Evolutionary conservation across 2,888 invertebrate species (phyloP).

Genomic region (Oithona nana): DNA sequence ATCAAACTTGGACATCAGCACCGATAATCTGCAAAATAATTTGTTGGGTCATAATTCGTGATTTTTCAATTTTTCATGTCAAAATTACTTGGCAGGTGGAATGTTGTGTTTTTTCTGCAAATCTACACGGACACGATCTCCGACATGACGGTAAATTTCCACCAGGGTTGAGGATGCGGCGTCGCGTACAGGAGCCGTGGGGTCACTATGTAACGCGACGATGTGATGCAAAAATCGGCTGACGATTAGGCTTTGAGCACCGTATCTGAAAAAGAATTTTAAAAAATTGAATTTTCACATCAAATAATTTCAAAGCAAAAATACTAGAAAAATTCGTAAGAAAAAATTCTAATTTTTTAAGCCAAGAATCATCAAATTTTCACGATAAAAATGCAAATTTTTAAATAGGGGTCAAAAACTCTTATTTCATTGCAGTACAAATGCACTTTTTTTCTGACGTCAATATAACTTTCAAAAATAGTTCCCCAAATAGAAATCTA

Average conservation of each 20-base stretch:
- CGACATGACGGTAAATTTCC: constrained; percentile 79
- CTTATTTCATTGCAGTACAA: no score
- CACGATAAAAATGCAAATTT: constrained; percentile 14
- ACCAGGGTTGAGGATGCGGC: constrained; percentile 64
- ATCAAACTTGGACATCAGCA: constrained; percentile 64
- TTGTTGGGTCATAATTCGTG: neutral
- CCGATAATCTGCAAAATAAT: constrained; percentile 31
- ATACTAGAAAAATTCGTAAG: no score
- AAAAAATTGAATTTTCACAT: neutral
- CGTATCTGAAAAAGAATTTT: constrained; percentile 47
- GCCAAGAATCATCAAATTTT: no score
- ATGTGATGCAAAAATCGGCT: constrained; percentile 62
- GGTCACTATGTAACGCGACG: constrained; percentile 65
- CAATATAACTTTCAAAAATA: no score
- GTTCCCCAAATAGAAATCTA: no score
- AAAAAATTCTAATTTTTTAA: no score
- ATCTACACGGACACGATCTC: constrained; percentile 64
- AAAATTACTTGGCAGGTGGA: constrained; percentile 28
- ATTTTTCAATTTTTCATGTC: constrained; percentile 5
- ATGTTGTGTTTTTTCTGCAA: constrained; percentile 50
- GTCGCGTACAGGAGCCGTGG: constrained; percentile 65
- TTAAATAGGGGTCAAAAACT: no score
- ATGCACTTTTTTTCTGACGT: no score
- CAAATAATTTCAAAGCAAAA: constrained; percentile 2
- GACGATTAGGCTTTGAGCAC: constrained; percentile 58